Percentiles rank a stretch among this genome's conserved stretches.
These are phyloP conservation scores for Callaeas wilsoni DNA, from an alignment of 2,113 vertebrate genomes.

Conservation along the genomic window DNA sequence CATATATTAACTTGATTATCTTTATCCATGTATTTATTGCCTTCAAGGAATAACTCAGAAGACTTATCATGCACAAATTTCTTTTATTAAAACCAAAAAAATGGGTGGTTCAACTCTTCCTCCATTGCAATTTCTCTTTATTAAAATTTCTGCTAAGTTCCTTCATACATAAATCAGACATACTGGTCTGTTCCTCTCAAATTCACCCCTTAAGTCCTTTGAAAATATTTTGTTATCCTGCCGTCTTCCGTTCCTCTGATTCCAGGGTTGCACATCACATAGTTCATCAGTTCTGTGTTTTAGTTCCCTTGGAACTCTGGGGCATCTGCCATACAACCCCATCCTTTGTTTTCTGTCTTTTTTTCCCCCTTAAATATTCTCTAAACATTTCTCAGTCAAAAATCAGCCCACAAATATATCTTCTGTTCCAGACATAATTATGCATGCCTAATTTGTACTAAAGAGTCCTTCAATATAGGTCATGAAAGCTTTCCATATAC, in stretches of 20 bases:
- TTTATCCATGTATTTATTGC: neutral
- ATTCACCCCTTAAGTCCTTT: neutral
- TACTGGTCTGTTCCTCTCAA: neutral
- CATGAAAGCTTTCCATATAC: neutral
- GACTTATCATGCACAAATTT: neutral
- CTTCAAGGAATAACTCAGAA: neutral
- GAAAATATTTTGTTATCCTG: neutral
- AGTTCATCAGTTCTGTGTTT: neutral
- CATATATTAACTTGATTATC: neutral
- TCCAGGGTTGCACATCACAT: neutral
- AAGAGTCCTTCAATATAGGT: neutral
- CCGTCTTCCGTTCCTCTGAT: neutral
- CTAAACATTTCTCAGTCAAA: neutral
- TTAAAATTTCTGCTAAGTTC: neutral
- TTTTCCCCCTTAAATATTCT: neutral
- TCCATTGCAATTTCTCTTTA: neutral
- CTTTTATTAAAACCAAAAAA: neutral
- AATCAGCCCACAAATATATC: neutral
- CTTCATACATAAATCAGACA: neutral
- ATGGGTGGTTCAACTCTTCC: neutral
- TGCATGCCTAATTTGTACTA: neutral
- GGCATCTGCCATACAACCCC: neutral
- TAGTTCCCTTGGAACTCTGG: neutral
- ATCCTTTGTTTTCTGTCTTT: neutral
- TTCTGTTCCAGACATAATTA: neutral